A percentile compares a stretch with the other conserved stretches of the same genome.
phyloP scores from a whole-genome alignment of 2,888 invertebrate species.

The Noctua pronuba region DNA sequence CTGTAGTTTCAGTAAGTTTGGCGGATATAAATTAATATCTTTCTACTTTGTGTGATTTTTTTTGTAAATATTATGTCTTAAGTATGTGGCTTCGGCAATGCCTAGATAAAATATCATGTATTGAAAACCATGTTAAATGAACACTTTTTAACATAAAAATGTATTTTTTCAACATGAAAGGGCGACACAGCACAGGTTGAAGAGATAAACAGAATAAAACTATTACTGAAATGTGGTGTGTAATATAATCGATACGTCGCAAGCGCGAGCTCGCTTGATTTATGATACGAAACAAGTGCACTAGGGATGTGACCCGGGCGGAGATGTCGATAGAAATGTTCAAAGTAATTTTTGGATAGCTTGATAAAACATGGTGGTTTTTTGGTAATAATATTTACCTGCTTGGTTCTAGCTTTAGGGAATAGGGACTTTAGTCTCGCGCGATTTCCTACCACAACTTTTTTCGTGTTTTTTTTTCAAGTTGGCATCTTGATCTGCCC shows the following conservation, averaged over 20 bases:
- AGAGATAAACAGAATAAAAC: conserved; percentile 71
- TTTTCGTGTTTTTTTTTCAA: too few species aligned
- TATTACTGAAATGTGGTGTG: conserved; percentile 74
- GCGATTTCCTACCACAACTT: not conserved
- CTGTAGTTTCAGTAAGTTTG: not conserved
- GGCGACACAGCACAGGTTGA: conserved; percentile 56
- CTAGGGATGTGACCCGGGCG: conserved; percentile 63
- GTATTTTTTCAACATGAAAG: conserved; percentile 55
- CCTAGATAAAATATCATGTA: not conserved
- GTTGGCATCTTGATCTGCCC: not conserved
- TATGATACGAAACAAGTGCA: conserved; percentile 83
- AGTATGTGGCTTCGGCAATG: not conserved
- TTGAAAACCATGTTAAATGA: not conserved
- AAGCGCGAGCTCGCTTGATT: conserved; percentile 81
- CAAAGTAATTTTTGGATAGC: not conserved
- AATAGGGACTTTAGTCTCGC: too few species aligned
- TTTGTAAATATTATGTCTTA: not conserved
- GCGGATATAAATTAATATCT: not conserved
- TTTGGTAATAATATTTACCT: too few species aligned
- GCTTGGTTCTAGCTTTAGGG: too few species aligned
- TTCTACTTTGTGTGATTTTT: not conserved
- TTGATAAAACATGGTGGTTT: not conserved
- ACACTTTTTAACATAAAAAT: conserved; percentile 10
- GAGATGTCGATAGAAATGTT: conserved; percentile 63
- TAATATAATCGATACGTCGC: conserved; percentile 79